phyloP scores from a whole-genome alignment of 2,113 vertebrate species.

The Anas platyrhynchos region DNA sequence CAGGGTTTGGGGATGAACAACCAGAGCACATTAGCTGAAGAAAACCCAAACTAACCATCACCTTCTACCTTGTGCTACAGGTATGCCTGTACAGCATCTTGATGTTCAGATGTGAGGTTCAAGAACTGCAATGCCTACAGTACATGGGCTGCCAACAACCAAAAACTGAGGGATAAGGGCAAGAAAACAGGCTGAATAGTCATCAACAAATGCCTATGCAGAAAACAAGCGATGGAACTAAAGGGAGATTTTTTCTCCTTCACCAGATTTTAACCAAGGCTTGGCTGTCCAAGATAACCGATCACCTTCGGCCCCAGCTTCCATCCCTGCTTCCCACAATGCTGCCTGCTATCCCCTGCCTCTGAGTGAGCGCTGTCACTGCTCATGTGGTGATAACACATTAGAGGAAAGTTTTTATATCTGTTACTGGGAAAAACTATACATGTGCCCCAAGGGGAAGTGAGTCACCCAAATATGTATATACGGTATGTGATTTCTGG shows the following conservation, averaged over 20 bases:
- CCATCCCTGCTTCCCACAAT: neutral
- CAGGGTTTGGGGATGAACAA: neutral
- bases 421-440: neutral
- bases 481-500: neutral
- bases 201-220: fast-evolving
- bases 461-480: slow-evolving; percentile 42
- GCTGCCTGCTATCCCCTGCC: neutral
- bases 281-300: neutral
- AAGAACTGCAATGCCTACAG: neutral
- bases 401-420: neutral
- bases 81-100: neutral
- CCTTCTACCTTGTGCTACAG: neutral
- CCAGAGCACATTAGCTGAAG: neutral
- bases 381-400: neutral
- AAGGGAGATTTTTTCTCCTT: neutral
- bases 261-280: neutral
- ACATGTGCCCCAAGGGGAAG: neutral
- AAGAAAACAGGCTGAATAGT: neutral
- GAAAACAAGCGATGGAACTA: neutral
- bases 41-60: neutral
- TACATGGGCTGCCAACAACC: neutral
- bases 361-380: fast-evolving
- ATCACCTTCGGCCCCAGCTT: neutral
- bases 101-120: neutral
- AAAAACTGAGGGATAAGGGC: neutral